phyloP scores from a whole-genome alignment of 2,113 vertebrate species.

The Tragelaphus strepsiceros region DNA sequence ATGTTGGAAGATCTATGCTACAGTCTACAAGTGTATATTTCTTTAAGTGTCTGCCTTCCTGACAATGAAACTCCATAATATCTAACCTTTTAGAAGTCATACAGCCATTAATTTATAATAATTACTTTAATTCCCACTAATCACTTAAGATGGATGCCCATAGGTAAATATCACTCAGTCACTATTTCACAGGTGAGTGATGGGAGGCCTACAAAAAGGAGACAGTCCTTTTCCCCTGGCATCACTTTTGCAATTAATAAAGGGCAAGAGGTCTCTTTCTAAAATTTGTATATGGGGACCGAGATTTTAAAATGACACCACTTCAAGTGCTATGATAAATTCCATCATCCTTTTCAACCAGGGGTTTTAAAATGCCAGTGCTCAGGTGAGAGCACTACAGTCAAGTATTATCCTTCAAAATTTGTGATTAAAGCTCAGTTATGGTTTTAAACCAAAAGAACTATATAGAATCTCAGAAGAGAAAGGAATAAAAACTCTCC shows the following conservation, averaged over 20 bases:
- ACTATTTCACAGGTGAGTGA: slow-evolving; percentile 26
- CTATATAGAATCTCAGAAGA: neutral
- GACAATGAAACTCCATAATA: slow-evolving; percentile 55
- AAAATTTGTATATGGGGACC: slow-evolving; percentile 18
- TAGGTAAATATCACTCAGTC: slow-evolving; percentile 56
- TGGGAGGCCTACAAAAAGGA: neutral
- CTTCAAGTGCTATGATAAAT: slow-evolving; percentile 37
- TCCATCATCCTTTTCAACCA: neutral
- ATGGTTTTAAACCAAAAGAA: neutral
- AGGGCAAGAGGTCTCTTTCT: slow-evolving; percentile 45
- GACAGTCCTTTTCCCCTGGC: neutral
- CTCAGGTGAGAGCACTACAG: no score
- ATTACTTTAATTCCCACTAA: slow-evolving; percentile 66
- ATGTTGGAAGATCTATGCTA: slow-evolving; percentile 43
- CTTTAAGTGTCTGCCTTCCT: slow-evolving; percentile 53
- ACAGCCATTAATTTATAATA: slow-evolving; percentile 64
- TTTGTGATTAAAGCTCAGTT: slow-evolving; percentile 16
- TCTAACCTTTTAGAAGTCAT: slow-evolving; percentile 48
- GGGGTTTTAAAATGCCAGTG: slow-evolving; percentile 24
- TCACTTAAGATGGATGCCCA: slow-evolving; percentile 62
- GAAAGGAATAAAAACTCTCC: neutral
- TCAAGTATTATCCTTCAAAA: neutral
- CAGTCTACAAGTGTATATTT: slow-evolving; percentile 36
- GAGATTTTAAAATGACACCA: slow-evolving; percentile 24
- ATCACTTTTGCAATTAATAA: slow-evolving; percentile 52